Evolutionary conservation across 2,797 vertebrate species (phyloP).

Genomic region (Oryzias dopingdopingensis): DNA sequence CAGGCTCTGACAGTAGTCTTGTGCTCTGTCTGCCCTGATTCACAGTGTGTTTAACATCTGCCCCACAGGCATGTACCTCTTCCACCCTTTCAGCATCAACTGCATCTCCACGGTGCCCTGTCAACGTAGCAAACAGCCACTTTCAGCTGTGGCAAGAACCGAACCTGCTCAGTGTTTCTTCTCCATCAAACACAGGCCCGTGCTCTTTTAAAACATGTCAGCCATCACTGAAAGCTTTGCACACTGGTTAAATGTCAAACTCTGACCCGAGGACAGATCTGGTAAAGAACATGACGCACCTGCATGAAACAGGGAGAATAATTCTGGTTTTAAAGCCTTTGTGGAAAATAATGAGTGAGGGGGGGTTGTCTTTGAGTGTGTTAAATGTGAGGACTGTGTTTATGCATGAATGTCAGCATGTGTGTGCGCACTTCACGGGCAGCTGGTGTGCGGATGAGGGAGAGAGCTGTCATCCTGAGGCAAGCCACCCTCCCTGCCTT

Average conservation of each 20-base stretch:
- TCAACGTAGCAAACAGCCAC: constrained; percentile 6
- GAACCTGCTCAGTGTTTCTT: constrained; percentile 19
- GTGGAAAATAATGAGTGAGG: constrained; percentile 29
- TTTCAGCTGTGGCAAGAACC: constrained; percentile 14
- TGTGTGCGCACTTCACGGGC: constrained; percentile 45
- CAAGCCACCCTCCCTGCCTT: constrained; percentile 22
- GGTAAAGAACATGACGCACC: constrained; percentile 50
- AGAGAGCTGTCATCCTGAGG: constrained; percentile 56
- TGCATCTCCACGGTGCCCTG: constrained; percentile 14
- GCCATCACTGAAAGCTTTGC: constrained; percentile 15
- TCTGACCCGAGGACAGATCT: constrained; percentile 27
- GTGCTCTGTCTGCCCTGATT: constrained; percentile 59
- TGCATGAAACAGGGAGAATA: constrained; percentile 45
- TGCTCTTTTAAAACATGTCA: constrained; percentile 23
- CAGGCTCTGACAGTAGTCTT: constrained; percentile 48
- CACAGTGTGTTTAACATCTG: constrained; percentile 72
- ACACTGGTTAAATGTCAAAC: constrained; percentile 43
- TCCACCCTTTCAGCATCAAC: constrained; percentile 51
- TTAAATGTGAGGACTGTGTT: constrained; percentile 62
- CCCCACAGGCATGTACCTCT: constrained; percentile 45
- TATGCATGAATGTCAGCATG: constrained; percentile 60
- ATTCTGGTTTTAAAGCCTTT: constrained; percentile 44
- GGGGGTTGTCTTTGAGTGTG: constrained; percentile 52
- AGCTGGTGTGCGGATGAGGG: constrained; percentile 65
- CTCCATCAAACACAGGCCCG: constrained; percentile 17